Evolutionary conservation across 2,797 vertebrate genomes (phyloP).

Genomic region (Pseudochirops corinnae): DNA sequence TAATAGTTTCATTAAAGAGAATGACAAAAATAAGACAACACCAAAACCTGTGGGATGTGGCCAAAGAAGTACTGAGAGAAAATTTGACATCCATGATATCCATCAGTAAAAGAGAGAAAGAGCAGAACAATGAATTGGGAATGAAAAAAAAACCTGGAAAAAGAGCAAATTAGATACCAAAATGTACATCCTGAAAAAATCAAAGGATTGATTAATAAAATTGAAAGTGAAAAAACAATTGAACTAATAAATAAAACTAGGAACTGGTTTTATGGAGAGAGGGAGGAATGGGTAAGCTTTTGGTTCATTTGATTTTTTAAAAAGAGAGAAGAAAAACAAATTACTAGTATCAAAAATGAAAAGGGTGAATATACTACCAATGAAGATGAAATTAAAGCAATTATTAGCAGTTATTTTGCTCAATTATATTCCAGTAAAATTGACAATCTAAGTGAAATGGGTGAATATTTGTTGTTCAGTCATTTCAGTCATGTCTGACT

Average conservation of each 20-base stretch:
- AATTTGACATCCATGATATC: neutral
- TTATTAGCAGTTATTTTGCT: neutral
- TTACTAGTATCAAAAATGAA: neutral
- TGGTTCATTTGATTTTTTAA: neutral
- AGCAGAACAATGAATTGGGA: neutral
- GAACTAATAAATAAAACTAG: neutral
- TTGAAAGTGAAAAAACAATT: neutral
- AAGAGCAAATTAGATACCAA: neutral
- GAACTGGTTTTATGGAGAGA: neutral
- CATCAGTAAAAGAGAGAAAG: neutral
- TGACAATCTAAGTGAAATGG: neutral
- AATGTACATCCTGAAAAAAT: neutral
- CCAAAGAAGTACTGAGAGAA: too few relatives aligned
- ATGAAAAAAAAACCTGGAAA: neutral
- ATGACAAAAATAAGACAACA: too few relatives aligned
- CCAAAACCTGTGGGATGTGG: too few relatives aligned
- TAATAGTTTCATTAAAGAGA: too few relatives aligned
- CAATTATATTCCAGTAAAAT: neutral
- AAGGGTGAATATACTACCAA: neutral
- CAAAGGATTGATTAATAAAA: neutral
- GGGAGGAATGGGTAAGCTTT: neutral
- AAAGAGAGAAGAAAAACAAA: neutral
- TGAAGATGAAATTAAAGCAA: neutral
- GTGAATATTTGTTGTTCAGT: neutral
- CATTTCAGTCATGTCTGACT: neutral